phyloP scores from a whole-genome alignment of 2,113 vertebrate species.

The Tonatia bakeri region DNA sequence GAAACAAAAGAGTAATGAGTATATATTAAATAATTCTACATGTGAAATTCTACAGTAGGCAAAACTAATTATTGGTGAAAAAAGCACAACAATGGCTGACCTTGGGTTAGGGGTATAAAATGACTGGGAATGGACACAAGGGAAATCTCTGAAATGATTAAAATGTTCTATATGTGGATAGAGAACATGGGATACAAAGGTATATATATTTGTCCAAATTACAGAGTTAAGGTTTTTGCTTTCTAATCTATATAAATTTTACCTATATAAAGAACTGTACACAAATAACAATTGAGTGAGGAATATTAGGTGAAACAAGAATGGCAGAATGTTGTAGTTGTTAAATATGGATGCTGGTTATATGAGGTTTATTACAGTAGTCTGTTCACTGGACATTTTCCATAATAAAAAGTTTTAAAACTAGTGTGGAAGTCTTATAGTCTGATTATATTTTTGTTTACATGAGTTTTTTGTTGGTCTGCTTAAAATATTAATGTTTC shows the following conservation, averaged over 20 bases:
- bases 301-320: background rate
- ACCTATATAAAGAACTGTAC: background rate
- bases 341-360: background rate
- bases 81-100: background rate
- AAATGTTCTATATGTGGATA: background rate
- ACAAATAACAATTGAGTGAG: background rate
- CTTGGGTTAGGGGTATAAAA: background rate
- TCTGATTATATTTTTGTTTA: background rate
- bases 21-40: background rate
- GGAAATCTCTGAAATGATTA: background rate
- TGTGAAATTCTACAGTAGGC: background rate
- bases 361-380: background rate
- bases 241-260: background rate
- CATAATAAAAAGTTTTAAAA: background rate
- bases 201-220: background rate
- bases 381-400: background rate
- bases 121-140: background rate
- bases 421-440: background rate
- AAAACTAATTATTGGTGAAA: background rate
- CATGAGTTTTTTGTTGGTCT: background rate
- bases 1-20: background rate
- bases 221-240: background rate
- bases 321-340: background rate
- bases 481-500: constrained; percentile 54
- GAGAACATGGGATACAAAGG: background rate